A percentile compares a stretch with the other conserved stretches of the same genome.
These are phyloP conservation scores for Crambe crambe DNA, from an alignment of 37 sponge, comb jelly and placozoan species.

Conservation along the genomic window DNA sequence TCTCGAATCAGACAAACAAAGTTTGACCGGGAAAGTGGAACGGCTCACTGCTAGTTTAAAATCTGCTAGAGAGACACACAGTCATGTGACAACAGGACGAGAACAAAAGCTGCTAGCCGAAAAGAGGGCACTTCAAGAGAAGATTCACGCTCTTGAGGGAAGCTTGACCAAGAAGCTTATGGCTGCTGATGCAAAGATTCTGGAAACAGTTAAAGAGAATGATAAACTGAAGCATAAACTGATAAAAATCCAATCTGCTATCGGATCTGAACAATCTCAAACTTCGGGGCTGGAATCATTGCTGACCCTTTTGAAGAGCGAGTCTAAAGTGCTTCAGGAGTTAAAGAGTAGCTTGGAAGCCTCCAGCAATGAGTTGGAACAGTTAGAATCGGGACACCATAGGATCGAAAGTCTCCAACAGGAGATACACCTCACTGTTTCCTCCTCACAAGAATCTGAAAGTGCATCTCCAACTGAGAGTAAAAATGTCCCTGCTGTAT, in stretches of 20 bases:
- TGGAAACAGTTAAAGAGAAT: constrained; percentile 37
- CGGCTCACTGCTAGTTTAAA: constrained; percentile 2
- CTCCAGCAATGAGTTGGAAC: constrained; percentile 11
- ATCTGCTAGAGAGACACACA: constrained; percentile 27
- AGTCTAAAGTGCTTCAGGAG: not conserved
- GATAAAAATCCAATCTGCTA: not conserved
- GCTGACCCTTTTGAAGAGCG: not conserved
- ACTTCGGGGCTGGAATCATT: not conserved
- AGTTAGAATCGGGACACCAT: not conserved
- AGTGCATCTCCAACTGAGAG: not conserved
- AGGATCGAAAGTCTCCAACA: constrained; percentile 1
- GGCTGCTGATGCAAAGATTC: constrained; percentile 29
- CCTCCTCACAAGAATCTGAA: not conserved
- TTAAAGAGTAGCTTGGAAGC: constrained; percentile 12
- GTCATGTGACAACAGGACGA: constrained; percentile 3
- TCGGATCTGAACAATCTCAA: not conserved
- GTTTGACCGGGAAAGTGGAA: constrained; percentile 22
- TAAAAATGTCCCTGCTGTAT: constrained; percentile 17
- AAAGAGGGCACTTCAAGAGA: constrained; percentile 18
- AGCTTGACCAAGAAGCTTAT: constrained; percentile 24
- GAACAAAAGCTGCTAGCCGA: constrained; percentile 10
- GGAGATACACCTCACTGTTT: constrained; percentile 24
- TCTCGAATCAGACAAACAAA: constrained; percentile 43
- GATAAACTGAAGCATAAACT: constrained; percentile 39
- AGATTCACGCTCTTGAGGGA: constrained; percentile 11